A percentile compares a stretch with the other conserved stretches of the same genome.
These are phyloP conservation scores for Isurus oxyrinchus DNA, from an alignment of 2,113 vertebrate species.

Conservation along the genomic window DNA sequence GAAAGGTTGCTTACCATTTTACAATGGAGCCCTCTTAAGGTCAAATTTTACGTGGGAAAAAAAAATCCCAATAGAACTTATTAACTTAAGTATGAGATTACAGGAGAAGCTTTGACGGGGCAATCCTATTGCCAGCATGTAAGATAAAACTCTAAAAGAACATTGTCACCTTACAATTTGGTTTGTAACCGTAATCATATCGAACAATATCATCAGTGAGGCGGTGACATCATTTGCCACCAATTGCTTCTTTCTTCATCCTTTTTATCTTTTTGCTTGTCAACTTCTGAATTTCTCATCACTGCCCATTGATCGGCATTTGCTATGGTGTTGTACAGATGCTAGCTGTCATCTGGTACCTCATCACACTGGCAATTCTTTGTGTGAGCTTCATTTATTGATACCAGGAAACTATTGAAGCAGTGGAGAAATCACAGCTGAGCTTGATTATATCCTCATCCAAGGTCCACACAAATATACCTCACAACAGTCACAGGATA, in stretches of 20 bases:
- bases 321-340: not conserved
- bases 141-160: not conserved
- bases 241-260: not conserved
- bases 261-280: not conserved
- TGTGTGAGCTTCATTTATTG: not conserved
- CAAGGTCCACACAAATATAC: not conserved
- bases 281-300: not conserved
- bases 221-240: not conserved
- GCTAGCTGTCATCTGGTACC: not conserved
- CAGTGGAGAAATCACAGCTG: not conserved
- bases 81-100: not conserved
- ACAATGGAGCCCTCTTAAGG: not conserved
- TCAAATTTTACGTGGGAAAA: not conserved
- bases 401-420: not conserved
- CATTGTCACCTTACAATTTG: not conserved
- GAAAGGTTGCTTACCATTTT: constrained; percentile 3
- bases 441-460: not conserved
- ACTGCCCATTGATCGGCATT: not conserved
- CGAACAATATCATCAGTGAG: not conserved
- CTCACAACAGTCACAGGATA: not conserved
- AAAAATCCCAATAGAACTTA: not conserved
- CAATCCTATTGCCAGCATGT: not conserved
- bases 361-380: not conserved
- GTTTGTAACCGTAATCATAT: not conserved
- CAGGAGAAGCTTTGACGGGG: not conserved